Evolutionary conservation across 2,797 vertebrate genomes (phyloP), one percentile per base, ranked within the genome.

Genomic region (Sandelia bainsii): DNA sequence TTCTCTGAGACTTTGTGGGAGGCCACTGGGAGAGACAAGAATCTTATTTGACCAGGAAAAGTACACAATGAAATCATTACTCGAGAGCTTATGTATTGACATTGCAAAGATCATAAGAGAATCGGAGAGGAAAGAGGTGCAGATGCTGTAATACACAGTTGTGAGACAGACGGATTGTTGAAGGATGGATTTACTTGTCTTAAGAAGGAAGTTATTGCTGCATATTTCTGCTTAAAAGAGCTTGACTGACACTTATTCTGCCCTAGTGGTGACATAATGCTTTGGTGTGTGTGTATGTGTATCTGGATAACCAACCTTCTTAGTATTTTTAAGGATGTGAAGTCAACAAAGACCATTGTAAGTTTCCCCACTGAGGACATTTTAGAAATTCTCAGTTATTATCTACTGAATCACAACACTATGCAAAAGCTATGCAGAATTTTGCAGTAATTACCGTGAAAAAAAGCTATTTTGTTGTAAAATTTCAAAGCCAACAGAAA

Each of bases 161-260:
- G 23, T 6, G 56, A 48, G 64, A 75, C 29, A 11, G 57, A 65
- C 11, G n/a, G 29, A 67, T 29, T 56, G 58, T 69, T 50, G 62
- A 66, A 53, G 25, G 52, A 59, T 11, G 3, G 11, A 16, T 22
- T 72, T 32, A 56, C 50, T 70, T 13, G 40, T 83, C 67, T 82
- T 67, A 58, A 81, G 39, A 70, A 81, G 34, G 49, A 73, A 62
- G 64, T 79, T 64, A 66, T 11, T 70, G 64, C 72, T 0, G 37
- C 70, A 79, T 65, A 62, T 29, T 48, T 82, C 39, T 71, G n/a
- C n/a, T 59, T n/a, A 27, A 53, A 64, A n/a, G 17, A 12, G 44
- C 3, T 23, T 32, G 13, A 40, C 32, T 58, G 54, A 69, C 69
- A 54, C 29, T 39, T 58, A 45, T 54, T 60, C 6, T 10, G n/a